Conservation (phyloP, 2,113 vertebrate species). For the Patagioenas fasciata region DNA sequence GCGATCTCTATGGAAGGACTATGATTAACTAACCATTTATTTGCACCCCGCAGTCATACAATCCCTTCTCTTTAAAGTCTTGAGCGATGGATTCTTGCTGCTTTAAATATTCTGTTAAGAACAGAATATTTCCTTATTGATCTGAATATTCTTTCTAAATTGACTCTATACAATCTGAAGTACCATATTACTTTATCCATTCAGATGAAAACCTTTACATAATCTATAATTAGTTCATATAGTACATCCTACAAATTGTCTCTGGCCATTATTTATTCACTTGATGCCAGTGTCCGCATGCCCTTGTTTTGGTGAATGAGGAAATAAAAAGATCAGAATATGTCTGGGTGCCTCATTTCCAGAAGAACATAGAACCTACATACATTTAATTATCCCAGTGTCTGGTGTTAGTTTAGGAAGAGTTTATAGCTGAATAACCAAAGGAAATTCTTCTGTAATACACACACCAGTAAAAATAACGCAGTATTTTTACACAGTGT, state of each 20-base stretch:
- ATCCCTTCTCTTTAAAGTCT: background rate
- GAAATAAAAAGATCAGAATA: background rate
- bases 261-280: background rate
- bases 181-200: background rate
- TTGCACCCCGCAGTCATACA: background rate
- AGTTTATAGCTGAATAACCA: background rate
- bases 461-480: background rate
- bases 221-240: background rate
- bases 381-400: background rate
- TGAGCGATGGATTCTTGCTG: conserved; percentile 10
- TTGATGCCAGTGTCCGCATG: background rate
- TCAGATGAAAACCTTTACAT: background rate
- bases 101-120: conserved; percentile 68
- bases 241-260: background rate
- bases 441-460: background rate
- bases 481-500: background rate
- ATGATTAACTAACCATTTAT: conserved; percentile 29
- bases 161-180: background rate
- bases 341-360: background rate
- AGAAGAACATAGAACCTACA: background rate
- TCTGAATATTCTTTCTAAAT: background rate
- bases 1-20: background rate
- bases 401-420: background rate
- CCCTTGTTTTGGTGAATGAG: background rate
- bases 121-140: background rate